phyloP scores from a whole-genome alignment of 2,113 vertebrate species.

The Hemibagrus wyckioides region DNA sequence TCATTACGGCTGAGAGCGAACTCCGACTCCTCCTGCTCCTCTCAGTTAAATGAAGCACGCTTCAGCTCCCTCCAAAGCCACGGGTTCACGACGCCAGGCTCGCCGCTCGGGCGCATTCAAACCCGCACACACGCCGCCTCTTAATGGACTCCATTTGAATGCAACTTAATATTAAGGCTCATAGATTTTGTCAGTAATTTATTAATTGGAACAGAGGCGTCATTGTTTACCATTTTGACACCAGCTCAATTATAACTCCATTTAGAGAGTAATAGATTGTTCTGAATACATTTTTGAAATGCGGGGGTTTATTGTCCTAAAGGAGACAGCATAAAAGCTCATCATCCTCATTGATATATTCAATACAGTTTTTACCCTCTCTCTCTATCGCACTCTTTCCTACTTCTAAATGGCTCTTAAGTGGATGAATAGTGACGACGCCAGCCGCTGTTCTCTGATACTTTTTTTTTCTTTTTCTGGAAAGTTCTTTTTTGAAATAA shows the following conservation, averaged over 20 bases:
- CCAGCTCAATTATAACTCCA: slow-evolving; percentile 94
- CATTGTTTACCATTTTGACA: slow-evolving; percentile 98
- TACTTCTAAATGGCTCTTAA: slow-evolving; percentile 51
- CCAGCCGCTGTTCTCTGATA: slow-evolving; percentile 43
- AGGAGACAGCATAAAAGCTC: slow-evolving; percentile 66
- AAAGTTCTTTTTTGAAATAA: slow-evolving; percentile 57
- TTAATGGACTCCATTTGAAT: slow-evolving; percentile 97
- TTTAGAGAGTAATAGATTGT: slow-evolving; percentile 90
- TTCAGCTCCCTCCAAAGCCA: slow-evolving; percentile 80
- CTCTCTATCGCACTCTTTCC: slow-evolving; percentile 24
- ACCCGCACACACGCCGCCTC: slow-evolving; percentile 89
- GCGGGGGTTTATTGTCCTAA: slow-evolving; percentile 70
- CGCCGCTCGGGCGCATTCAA: slow-evolving; percentile 89
- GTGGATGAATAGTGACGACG: slow-evolving; percentile 50
- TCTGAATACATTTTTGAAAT: slow-evolving; percentile 70
- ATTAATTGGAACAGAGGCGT: slow-evolving; percentile 99
- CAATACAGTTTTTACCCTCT: slow-evolving; percentile 20
- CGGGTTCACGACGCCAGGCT: slow-evolving; percentile 87
- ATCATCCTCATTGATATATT: slow-evolving; percentile 46
- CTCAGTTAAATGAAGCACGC: slow-evolving; percentile 85
- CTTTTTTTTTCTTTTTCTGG: slow-evolving; percentile 62
- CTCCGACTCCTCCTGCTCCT: slow-evolving; percentile 88
- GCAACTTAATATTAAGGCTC: slow-evolving; percentile 99
- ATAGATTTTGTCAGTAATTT: slow-evolving; percentile 99
- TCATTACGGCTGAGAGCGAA: slow-evolving; percentile 78